These are phyloP conservation scores for Drosophila longiperda DNA, from an alignment of 2,888 invertebrate genomes.

Conservation along the genomic window DNA sequence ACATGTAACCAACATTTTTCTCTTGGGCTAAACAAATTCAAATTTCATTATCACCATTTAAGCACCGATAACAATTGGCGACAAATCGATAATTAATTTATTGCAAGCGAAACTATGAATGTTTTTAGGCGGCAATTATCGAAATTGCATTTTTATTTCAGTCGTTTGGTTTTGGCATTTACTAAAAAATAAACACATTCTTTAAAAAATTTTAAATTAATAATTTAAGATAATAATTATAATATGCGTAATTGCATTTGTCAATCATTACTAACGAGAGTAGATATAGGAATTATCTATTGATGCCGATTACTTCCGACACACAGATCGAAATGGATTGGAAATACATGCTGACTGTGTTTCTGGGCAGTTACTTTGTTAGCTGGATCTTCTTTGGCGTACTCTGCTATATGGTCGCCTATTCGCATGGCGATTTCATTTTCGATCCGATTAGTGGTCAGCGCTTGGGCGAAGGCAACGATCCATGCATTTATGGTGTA, in stretches of 20 bases:
- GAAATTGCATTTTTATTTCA: not conserved
- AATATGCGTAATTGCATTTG: not conserved
- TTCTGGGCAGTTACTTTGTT: conserved; percentile 92
- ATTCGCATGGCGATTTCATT: conserved; percentile 91
- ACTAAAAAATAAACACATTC: not conserved
- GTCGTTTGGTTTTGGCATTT: not conserved
- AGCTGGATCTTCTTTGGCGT: conserved; percentile 93
- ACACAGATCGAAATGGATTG: conserved; percentile 89
- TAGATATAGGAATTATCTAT: not conserved
- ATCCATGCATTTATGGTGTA: conserved; percentile 87
- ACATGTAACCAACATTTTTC: conserved; percentile 32
- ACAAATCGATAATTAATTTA: conserved; percentile 7
- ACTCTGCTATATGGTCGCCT: conserved; percentile 91
- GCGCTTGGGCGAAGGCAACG: conserved; percentile 84
- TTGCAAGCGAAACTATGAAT: not conserved
- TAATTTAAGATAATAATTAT: not conserved
- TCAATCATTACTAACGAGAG: not conserved
- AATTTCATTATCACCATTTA: conserved; percentile 5
- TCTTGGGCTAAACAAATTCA: conserved; percentile 29
- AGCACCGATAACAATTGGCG: conserved; percentile 9
- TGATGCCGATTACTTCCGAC: not conserved
- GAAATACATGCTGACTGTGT: conserved; percentile 95
- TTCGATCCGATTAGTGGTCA: conserved; percentile 86
- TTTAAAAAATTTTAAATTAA: not conserved
- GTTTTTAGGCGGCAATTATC: not conserved